Percentiles rank a stretch among this genome's conserved stretches.
Evolutionary conservation across 2,888 invertebrate genomes (phyloP).

Genomic region (Seira ritae): DNA sequence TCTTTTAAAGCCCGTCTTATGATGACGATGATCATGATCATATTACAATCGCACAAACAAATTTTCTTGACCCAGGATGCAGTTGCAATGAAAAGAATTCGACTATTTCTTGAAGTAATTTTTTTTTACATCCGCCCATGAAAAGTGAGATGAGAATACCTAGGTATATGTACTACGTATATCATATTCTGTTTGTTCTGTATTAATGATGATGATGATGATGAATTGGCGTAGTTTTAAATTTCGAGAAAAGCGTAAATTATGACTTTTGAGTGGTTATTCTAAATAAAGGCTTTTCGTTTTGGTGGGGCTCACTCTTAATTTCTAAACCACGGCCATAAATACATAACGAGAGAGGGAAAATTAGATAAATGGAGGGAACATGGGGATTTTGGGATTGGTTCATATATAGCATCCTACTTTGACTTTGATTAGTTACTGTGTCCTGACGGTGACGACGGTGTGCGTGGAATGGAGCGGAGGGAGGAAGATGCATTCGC

Average conservation of each 20-base stretch:
- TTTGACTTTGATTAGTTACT: neutral
- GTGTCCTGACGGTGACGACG: neutral
- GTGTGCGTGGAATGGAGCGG: no score
- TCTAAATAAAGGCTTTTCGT: neutral
- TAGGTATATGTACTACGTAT: neutral
- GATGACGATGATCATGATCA: no score
- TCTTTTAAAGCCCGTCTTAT: conserved; percentile 9
- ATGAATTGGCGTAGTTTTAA: neutral
- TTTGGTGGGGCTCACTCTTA: neutral
- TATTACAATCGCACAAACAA: neutral
- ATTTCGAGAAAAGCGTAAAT: neutral
- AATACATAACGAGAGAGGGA: neutral
- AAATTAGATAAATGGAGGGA: neutral
- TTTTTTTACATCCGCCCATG: no score
- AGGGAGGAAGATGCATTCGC: no score
- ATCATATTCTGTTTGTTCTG: neutral
- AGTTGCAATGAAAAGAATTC: neutral
- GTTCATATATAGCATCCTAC: neutral
- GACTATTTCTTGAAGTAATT: no score
- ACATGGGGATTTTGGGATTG: no score
- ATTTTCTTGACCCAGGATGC: neutral
- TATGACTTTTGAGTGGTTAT: neutral
- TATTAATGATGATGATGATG: neutral
- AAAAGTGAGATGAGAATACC: no score
- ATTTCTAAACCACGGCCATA: neutral